These are phyloP conservation scores for Lipophrys pholis DNA, from an alignment of 2,113 vertebrate species.

Conservation along the genomic window DNA sequence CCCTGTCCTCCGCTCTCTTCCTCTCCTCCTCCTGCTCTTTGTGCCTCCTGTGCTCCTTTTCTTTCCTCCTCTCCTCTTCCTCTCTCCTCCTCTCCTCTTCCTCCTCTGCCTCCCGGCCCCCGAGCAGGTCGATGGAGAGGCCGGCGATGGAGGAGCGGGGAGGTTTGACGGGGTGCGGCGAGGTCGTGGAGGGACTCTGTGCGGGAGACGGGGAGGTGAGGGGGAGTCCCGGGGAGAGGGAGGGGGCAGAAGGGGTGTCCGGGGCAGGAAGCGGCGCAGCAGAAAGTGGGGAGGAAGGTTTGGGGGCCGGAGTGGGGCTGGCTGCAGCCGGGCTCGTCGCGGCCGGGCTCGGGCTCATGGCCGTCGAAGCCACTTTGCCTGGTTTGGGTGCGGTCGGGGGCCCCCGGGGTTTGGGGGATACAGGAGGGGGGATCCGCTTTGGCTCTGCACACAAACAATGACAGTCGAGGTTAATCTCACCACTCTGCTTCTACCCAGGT, in stretches of 20 bases:
- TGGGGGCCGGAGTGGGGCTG: conserved; percentile 66
- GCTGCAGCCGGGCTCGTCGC: conserved; percentile 62
- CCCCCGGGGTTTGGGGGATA: conserved; percentile 93
- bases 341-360: conserved; percentile 53
- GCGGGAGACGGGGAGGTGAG: conserved; percentile 81
- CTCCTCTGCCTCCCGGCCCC: conserved; percentile 64
- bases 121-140: conserved; percentile 85
- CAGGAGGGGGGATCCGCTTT: conserved; percentile 89
- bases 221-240: conserved; percentile 85
- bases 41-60: conserved; percentile 44
- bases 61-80: conserved; percentile 51
- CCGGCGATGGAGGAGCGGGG: conserved; percentile 89
- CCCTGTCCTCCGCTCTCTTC: conserved; percentile 34
- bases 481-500: no score
- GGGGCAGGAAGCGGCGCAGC: conserved; percentile 82
- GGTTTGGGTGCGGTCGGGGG: conserved; percentile 95
- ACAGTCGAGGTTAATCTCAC: background rate
- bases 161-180: conserved; percentile 89
- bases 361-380: conserved; percentile 77
- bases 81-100: conserved; percentile 66
- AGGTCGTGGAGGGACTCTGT: conserved; percentile 81
- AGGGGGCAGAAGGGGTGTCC: conserved; percentile 58
- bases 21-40: conserved; percentile 47
- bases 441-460: conserved; percentile 78
- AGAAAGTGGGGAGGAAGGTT: conserved; percentile 78